Conservation (phyloP, 1,140 invertebrate genomes). For the Bradysia coprophila region DNA sequence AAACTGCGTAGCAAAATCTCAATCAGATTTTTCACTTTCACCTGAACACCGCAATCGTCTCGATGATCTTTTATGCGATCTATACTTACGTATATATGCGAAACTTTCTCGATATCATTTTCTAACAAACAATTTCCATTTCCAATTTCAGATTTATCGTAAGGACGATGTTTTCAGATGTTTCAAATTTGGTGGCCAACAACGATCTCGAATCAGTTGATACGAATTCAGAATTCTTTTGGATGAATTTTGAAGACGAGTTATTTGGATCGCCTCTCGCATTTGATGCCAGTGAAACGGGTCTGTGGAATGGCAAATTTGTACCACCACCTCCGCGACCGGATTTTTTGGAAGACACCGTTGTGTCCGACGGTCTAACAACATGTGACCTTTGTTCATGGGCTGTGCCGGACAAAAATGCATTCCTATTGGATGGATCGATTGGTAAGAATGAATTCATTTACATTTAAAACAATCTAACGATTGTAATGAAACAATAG, state of each 20-base stretch:
- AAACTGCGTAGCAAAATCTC: too few species aligned
- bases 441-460: conserved; percentile 17
- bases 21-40: too few species aligned
- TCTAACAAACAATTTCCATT: too few species aligned
- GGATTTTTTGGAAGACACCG: conserved; percentile 35
- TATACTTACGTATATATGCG: too few species aligned
- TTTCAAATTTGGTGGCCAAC: too few species aligned
- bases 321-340: conserved; percentile 46
- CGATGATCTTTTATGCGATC: too few species aligned
- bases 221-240: too few species aligned
- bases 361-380: conserved; percentile 41
- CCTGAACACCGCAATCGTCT: too few species aligned
- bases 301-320: conserved; percentile 40
- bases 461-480: background rate
- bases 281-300: conserved; percentile 36
- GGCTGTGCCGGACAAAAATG: conserved; percentile 33
- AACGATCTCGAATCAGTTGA: too few species aligned
- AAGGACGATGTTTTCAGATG: too few species aligned
- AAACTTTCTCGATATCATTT: too few species aligned
- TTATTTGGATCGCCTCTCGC: conserved; percentile 31
- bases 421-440: conserved; percentile 26
- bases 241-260: conserved; percentile 37
- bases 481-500: conserved; percentile 2
- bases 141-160: too few species aligned
- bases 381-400: conserved; percentile 52